phyloP scores from a whole-genome alignment of 2,888 invertebrate species.

The Tipula lateralis region DNA sequence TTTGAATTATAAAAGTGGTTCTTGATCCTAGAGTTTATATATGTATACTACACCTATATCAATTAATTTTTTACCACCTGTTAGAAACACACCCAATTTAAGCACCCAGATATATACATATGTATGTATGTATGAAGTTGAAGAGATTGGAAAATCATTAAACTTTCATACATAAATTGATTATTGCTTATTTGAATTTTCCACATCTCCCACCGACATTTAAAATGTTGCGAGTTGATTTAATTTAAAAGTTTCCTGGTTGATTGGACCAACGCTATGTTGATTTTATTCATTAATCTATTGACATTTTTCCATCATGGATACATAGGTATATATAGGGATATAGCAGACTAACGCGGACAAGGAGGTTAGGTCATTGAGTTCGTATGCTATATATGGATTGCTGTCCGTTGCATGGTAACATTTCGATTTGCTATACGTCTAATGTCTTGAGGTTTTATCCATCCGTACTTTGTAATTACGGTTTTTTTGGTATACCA shows the following conservation, averaged over 20 bases:
- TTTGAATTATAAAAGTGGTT: background rate
- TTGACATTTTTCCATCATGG: background rate
- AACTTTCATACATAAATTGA: background rate
- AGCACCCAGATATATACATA: background rate
- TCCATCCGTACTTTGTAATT: background rate
- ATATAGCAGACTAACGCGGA: background rate
- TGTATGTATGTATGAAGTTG: background rate
- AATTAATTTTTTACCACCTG: background rate
- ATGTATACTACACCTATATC: background rate
- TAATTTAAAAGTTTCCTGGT: background rate
- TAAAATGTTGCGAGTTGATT: background rate
- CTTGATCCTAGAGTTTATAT: background rate
- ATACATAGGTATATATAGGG: background rate
- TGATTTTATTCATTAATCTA: background rate
- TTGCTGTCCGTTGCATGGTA: background rate
- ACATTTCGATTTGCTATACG: background rate
- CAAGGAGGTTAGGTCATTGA: background rate
- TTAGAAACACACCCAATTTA: background rate
- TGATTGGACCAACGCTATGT: background rate
- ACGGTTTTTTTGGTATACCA: background rate
- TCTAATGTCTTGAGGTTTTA: background rate
- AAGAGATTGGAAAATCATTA: background rate
- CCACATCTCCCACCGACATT: background rate
- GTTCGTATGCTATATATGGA: background rate
- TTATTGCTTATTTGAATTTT: background rate